These are phyloP conservation scores for Neosilurus hyrtlii DNA, from an alignment of 2,797 vertebrate species.

Conservation along the genomic window DNA sequence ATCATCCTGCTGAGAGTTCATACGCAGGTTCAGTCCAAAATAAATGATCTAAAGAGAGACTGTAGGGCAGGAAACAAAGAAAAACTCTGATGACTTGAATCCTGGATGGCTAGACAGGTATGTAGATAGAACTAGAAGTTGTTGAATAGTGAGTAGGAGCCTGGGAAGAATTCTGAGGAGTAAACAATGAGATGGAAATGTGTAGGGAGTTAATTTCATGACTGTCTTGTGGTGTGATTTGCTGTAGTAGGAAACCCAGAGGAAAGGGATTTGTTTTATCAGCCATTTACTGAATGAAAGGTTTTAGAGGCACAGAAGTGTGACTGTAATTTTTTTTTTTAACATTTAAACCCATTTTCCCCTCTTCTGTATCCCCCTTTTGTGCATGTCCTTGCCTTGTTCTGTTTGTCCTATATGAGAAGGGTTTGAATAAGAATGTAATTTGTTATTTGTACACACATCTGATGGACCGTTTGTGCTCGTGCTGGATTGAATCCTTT, in stretches of 20 bases:
- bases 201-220: background rate
- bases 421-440: background rate
- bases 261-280: background rate
- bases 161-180: background rate
- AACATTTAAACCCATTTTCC: background rate
- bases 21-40: background rate
- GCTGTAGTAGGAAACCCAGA: background rate
- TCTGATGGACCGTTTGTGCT: conserved; percentile 18
- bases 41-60: background rate
- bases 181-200: background rate
- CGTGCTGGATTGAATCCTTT: background rate
- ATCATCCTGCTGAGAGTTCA: background rate
- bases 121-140: background rate
- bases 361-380: background rate
- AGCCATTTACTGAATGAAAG: background rate
- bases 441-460: conserved; percentile 3
- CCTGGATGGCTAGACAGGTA: background rate
- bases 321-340: background rate
- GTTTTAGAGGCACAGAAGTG: background rate
- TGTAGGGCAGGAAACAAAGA: background rate
- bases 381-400: background rate
- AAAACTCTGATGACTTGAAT: background rate
- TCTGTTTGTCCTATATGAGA: background rate
- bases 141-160: no score
- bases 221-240: background rate